A percentile compares a stretch with the other conserved stretches of the same genome.
Conservation (phyloP, 2,797 vertebrate genomes). For the Pyrocephalus nanus region DNA sequence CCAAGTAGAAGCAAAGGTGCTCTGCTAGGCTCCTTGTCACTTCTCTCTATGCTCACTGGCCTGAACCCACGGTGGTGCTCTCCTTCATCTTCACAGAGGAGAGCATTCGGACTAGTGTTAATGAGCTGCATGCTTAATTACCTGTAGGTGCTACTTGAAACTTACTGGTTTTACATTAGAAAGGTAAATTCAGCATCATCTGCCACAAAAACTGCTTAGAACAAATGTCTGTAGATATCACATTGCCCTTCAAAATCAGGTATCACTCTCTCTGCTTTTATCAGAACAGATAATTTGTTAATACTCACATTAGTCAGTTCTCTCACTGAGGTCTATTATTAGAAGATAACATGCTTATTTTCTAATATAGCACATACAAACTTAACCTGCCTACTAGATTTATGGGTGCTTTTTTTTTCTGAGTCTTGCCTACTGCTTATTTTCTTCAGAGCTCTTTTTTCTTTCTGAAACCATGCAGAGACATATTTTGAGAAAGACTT, state of each 20-base stretch:
- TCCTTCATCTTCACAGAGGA: background rate
- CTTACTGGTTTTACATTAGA: background rate
- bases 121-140: background rate
- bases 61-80: accelerated
- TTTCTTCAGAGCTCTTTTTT: background rate
- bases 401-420: background rate
- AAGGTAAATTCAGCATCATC: background rate
- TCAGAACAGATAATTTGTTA: background rate
- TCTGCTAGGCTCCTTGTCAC: background rate
- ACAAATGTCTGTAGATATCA: background rate
- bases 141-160: background rate
- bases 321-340: background rate
- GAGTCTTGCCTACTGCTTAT: background rate
- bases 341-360: background rate
- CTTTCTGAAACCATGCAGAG: background rate
- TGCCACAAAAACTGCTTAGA: background rate
- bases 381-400: background rate
- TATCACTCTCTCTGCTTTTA: background rate
- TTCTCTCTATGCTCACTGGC: background rate
- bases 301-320: background rate
- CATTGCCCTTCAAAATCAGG: background rate
- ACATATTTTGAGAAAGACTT: background rate
- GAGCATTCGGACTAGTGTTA: background rate
- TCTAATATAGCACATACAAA: background rate
- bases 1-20: background rate